These are phyloP conservation scores for Geodia barretti DNA, from an alignment of 37 sponge, comb jelly and placozoan species.

Conservation along the genomic window DNA sequence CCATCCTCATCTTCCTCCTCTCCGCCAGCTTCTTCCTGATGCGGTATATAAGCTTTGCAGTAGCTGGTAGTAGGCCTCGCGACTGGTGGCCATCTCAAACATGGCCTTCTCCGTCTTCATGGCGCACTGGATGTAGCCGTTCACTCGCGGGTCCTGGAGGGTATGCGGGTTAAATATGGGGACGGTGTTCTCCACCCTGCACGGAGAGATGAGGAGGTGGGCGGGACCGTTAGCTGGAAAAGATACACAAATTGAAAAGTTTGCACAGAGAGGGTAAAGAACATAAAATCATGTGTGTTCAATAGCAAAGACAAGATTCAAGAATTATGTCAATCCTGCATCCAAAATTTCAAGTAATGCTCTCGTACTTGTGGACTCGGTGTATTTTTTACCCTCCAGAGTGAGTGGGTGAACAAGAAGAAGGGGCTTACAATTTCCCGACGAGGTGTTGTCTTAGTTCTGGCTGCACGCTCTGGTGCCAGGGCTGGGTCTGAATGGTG, in stretches of 20 bases:
- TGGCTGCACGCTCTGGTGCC: constrained; percentile 74
- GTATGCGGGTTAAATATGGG: constrained; percentile 74
- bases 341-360: no score
- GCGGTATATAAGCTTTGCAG: constrained; percentile 87
- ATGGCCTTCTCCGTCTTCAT: constrained; percentile 81
- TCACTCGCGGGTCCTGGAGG: constrained; percentile 76
- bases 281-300: no score
- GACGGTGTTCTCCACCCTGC: constrained; percentile 85
- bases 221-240: no score
- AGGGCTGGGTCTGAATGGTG: constrained; percentile 32
- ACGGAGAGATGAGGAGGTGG: background rate
- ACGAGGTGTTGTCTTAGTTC: constrained; percentile 85
- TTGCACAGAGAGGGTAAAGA: background rate
- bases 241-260: background rate
- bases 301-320: no score
- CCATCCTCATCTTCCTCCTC: constrained; percentile 39
- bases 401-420: no score
- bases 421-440: constrained; percentile 78
- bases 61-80: constrained; percentile 90
- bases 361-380: no score
- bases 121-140: constrained; percentile 79
- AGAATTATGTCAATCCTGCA: no score
- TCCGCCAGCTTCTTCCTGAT: constrained; percentile 91
- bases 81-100: constrained; percentile 51
- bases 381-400: no score